These are phyloP conservation scores for Adelognathus sp. DNA, from an alignment of 2,888 invertebrate species.

Conservation along the genomic window DNA sequence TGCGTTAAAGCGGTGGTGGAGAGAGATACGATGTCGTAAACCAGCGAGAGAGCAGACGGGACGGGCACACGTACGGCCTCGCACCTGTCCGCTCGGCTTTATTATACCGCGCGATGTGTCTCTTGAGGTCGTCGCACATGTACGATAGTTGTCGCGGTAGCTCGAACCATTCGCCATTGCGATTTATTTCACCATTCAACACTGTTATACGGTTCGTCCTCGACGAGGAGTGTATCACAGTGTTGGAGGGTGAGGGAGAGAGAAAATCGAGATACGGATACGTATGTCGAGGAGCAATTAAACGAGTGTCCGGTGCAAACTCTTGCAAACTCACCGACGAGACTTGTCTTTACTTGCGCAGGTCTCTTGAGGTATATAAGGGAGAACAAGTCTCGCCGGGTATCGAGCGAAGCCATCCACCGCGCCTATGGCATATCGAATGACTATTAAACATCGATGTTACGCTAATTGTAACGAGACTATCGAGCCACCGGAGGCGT, in stretches of 20 bases:
- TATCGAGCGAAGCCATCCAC: slow-evolving; percentile 5
- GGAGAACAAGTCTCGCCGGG: background rate
- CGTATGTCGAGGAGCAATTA: slow-evolving; percentile 17
- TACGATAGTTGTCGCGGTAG: slow-evolving; percentile 7
- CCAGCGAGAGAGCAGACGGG: slow-evolving; percentile 23
- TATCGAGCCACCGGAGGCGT: slow-evolving; percentile 6
- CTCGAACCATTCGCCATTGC: background rate
- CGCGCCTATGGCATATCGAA: slow-evolving; percentile 18
- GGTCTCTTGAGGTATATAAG: background rate
- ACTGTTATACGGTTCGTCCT: background rate
- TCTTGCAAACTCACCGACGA: background rate
- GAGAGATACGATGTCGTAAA: slow-evolving; percentile 60
- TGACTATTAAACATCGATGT: slow-evolving; percentile 33
- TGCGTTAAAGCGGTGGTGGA: background rate
- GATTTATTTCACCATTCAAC: slow-evolving; percentile 1
- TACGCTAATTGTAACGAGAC: slow-evolving; percentile 31
- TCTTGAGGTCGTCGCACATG: slow-evolving; percentile 53
- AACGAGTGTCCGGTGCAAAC: background rate
- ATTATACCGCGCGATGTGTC: slow-evolving; percentile 41
- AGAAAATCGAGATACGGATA: background rate
- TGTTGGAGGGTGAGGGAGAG: background rate
- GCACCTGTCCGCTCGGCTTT: slow-evolving; percentile 58
- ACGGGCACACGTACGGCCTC: slow-evolving; percentile 53
- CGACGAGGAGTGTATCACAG: background rate
- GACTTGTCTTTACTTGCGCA: background rate